These are phyloP conservation scores for Myiotriccus ornatus DNA, from an alignment of 2,797 vertebrate species.

Conservation along the genomic window DNA sequence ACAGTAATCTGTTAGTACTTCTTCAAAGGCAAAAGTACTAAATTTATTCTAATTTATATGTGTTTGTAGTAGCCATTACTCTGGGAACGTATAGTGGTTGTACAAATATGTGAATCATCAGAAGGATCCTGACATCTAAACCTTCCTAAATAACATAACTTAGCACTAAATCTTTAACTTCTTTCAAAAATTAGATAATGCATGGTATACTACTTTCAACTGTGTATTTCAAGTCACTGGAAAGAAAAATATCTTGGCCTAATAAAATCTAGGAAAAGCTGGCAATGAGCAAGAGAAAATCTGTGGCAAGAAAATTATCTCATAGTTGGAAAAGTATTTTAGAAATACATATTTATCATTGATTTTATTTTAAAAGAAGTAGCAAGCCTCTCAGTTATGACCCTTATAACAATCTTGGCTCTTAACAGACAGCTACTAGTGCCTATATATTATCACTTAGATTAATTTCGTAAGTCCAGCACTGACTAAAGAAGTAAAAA, in stretches of 20 bases:
- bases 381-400: not conserved
- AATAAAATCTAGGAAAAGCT: not conserved
- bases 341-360: not conserved
- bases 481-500: not conserved
- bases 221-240: not conserved
- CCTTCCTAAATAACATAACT: not conserved
- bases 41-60: not conserved
- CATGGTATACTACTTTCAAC: not conserved
- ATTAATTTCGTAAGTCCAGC: not conserved
- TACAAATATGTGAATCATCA: not conserved
- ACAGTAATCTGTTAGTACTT: not conserved
- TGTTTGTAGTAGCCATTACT: not conserved
- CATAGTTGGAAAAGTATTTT: not conserved
- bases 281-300: not conserved
- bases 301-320: not conserved
- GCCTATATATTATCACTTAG: not conserved
- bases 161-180: not conserved
- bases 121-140: not conserved
- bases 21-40: not conserved
- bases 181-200: not conserved
- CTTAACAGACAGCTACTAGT: not conserved
- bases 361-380: not conserved
- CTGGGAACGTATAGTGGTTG: not conserved
- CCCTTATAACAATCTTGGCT: not conserved
- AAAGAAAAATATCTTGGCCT: constrained; percentile 8